These are phyloP conservation scores for Antechinus stuartii DNA, from an alignment of 2,113 vertebrate species.

Conservation along the genomic window DNA sequence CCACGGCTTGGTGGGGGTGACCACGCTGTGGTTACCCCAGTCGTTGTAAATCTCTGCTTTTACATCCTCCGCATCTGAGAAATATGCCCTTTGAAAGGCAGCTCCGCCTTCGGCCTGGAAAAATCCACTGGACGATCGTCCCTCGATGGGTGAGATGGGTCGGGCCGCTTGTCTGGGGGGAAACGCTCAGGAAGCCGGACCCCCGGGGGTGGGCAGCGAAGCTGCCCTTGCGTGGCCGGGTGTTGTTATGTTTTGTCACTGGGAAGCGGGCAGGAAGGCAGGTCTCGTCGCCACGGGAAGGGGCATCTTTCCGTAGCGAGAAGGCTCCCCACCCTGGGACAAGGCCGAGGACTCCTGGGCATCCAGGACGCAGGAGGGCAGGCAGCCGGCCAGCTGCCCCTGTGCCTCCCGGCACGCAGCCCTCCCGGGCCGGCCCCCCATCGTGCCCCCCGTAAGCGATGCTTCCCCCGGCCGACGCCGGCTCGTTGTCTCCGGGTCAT, in stretches of 20 bases:
- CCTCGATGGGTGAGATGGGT: conserved; percentile 7
- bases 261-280: conserved; percentile 19
- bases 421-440: conserved; percentile 37
- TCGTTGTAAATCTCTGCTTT: not conserved
- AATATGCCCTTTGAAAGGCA: conserved; percentile 20
- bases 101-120: not conserved
- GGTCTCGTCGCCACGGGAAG: not conserved
- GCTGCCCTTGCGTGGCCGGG: not conserved
- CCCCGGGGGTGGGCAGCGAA: accelerated
- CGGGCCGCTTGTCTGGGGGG: conserved; percentile 33
- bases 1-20: too few relatives aligned
- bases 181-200: not conserved
- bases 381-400: conserved; percentile 55
- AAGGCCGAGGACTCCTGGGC: not conserved
- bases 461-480: conserved; percentile 82
- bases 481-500: conserved; percentile 84
- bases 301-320: not conserved
- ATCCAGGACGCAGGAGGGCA: conserved; percentile 27
- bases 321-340: not conserved
- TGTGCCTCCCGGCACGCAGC: conserved; percentile 75
- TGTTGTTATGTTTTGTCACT: not conserved
- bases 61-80: conserved; percentile 16
- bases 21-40: not conserved
- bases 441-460: conserved; percentile 76
- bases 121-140: not conserved